Evolutionary conservation across 2,113 vertebrate species (phyloP).

Genomic region (Pycnonotus jocosus): DNA sequence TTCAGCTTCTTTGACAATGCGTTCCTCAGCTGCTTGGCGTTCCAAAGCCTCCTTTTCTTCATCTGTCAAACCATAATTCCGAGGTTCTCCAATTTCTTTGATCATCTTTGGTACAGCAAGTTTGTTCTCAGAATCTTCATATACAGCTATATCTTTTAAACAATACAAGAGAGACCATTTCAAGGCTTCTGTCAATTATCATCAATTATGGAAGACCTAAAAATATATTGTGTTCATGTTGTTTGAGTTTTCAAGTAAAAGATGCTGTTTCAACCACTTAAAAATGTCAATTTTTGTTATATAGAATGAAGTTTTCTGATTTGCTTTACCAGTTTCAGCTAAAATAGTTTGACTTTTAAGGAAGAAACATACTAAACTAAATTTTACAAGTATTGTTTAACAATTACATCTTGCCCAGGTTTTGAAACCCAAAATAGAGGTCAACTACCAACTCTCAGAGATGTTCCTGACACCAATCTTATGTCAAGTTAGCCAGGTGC

Average conservation of each 20-base stretch:
- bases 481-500: neutral
- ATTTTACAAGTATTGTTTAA: neutral
- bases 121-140: conserved; percentile 71
- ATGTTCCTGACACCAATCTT: neutral
- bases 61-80: conserved; percentile 78
- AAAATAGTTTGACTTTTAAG: neutral
- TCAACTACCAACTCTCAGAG: neutral
- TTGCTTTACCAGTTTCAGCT: neutral
- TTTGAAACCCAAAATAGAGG: neutral
- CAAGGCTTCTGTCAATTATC: neutral
- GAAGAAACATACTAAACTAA: neutral
- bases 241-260: neutral
- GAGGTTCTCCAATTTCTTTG: conserved; percentile 76
- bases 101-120: conserved; percentile 75
- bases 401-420: neutral
- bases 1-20: conserved; percentile 64
- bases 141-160: conserved; percentile 77
- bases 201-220: neutral
- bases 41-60: conserved; percentile 76
- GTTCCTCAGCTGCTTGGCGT: conserved; percentile 65
- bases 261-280: neutral
- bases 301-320: neutral
- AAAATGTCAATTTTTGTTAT: neutral
- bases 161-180: neutral
- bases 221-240: neutral